Conservation (phyloP, 2,113 vertebrate genomes). For the Cyrtonyx montezumae region DNA sequence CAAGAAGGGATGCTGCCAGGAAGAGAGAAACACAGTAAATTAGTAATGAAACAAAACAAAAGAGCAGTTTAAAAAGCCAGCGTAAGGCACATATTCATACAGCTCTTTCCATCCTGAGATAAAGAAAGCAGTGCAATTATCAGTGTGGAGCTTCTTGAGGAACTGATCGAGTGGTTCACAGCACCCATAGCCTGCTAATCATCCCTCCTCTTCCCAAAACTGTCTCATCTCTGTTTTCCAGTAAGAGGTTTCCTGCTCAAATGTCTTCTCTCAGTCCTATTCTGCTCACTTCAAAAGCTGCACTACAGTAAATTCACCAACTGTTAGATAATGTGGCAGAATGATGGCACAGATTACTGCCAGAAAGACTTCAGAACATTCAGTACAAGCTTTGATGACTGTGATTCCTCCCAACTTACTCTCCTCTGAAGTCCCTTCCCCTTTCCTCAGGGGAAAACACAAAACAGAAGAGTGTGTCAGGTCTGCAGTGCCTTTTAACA, state of each 20-base stretch:
- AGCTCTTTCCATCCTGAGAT: background rate
- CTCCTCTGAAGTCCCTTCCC: background rate
- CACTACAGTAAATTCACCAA: background rate
- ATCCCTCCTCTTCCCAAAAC: background rate
- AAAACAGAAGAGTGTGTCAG: background rate
- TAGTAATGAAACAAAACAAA: background rate
- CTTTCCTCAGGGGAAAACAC: background rate
- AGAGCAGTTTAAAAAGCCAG: background rate
- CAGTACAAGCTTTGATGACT: background rate
- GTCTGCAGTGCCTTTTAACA: accelerated
- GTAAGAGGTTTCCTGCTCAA: background rate
- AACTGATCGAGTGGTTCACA: background rate
- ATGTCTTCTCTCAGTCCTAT: background rate
- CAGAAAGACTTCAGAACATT: background rate
- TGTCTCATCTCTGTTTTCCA: background rate
- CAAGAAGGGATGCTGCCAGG: slow-evolving; percentile 93
- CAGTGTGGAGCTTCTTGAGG: background rate
- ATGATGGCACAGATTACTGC: background rate
- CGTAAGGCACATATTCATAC: background rate
- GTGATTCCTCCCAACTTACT: background rate
- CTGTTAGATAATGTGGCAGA: background rate
- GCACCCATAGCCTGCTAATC: background rate
- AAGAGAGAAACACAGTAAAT: slow-evolving; percentile 10
- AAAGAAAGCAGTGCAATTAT: background rate
- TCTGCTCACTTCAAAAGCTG: background rate